Base-by-base conservation (phyloP, 92 coral and sea anemone species). In the Phenganax marumi region DNA sequence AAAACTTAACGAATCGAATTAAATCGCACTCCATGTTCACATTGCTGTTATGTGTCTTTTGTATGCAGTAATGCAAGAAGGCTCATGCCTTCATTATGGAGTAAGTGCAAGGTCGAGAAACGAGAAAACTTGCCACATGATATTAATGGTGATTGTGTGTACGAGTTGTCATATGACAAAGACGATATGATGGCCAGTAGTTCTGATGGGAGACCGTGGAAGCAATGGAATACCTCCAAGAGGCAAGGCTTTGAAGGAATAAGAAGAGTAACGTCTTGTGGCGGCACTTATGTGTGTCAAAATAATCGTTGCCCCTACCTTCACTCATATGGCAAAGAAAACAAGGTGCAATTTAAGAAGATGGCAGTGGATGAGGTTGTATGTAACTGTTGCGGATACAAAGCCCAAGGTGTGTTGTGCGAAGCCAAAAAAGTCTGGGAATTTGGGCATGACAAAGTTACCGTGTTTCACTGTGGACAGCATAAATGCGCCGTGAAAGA, bases 391-490 rank as follows among this genome's bases (percentile, higher is more conserved):
- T 87, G 84, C 75, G 84, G 90, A 10, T 82, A 82, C 79, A 26
- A 84, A 52, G 90, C 84, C 25, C 24, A 48, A 43, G 74, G 73
- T 48, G 84, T 83, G 52, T 19, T 23, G 18, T 87, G 87, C 75
- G 13, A 62, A 11, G 90, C 90, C 25, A 83, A 75, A 65, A 83
- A 87, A 63, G 86, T 82, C 50, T 86, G 89, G 89, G 87, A 86
- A 78, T 86, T 86, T 48, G 47, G 76, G 48, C 64, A 55, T 25
- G 75, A 24, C 8, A 55, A 19, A 52, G 88, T 87, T 9, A 4
- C 60, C 12, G 76, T 84, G 19, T 84, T 76, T 62, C 90, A 87
- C 58, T 77, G 84, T 84, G 88, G 90, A 55, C 55, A 80, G 17
- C 91, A 88, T 70, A 84, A 10, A 0, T 84, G 85, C 73, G 68